phyloP scores from a whole-genome alignment of 2,113 vertebrate genomes.

The Pandion haliaetus region DNA sequence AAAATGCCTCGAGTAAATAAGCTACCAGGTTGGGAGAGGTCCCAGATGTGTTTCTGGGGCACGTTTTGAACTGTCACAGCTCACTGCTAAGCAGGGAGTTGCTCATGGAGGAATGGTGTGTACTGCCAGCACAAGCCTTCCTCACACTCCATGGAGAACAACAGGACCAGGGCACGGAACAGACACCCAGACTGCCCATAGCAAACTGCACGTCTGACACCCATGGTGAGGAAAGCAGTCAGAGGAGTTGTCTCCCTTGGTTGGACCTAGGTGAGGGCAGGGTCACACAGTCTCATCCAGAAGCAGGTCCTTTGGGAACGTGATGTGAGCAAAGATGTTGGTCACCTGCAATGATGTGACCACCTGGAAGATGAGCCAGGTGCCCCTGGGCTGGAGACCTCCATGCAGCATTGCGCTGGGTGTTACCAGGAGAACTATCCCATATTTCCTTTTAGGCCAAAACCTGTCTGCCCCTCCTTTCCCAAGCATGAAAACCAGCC shows the following conservation, averaged over 20 bases:
- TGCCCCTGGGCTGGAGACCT: neutral
- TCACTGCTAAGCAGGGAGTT: neutral
- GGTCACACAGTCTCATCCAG: neutral
- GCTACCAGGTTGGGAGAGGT: constrained; percentile 28
- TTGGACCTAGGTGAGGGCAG: neutral
- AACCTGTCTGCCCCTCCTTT: neutral
- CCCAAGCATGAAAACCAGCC: neutral
- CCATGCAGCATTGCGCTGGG: neutral
- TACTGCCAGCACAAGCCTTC: neutral
- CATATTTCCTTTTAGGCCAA: neutral
- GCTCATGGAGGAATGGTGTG: neutral
- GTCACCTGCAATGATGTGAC: neutral
- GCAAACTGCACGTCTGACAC: neutral
- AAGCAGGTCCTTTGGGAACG: neutral
- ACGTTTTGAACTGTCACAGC: neutral
- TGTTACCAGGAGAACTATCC: neutral
- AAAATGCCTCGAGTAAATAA: constrained; percentile 51
- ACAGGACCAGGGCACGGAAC: neutral
- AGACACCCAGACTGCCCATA: accelerated
- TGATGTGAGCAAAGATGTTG: neutral
- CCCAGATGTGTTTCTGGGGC: neutral
- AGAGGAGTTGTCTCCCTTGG: neutral
- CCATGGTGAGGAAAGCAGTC: neutral
- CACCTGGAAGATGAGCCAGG: neutral
- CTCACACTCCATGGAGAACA: neutral